These are phyloP conservation scores for Galerucella nymphaeae DNA, from an alignment of 2,888 invertebrate species.

Conservation along the genomic window DNA sequence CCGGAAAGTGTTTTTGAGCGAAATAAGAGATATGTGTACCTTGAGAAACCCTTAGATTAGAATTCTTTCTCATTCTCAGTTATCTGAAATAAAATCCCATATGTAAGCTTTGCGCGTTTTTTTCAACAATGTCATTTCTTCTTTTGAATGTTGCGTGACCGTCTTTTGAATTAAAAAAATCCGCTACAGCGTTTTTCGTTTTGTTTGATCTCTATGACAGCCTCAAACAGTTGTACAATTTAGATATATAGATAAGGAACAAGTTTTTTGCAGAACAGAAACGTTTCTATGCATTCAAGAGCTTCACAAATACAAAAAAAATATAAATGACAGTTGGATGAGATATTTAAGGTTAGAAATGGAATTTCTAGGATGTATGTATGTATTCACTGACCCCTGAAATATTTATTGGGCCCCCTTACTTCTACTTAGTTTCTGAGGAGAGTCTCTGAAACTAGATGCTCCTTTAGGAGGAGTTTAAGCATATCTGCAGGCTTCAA, in stretches of 20 bases:
- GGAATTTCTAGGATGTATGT: too few relatives aligned
- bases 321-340: too few relatives aligned
- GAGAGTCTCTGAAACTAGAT: too few relatives aligned
- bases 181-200: conserved; percentile 16
- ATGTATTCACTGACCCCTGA: too few relatives aligned
- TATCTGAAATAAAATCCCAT: conserved; percentile 38
- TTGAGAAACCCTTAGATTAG: conserved; percentile 20
- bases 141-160: conserved; percentile 40
- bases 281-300: conserved; percentile 7
- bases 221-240: conserved; percentile 24
- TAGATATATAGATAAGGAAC: conserved; percentile 26
- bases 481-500: too few relatives aligned
- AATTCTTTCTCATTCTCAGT: conserved; percentile 26
- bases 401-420: too few relatives aligned
- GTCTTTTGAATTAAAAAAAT: conserved; percentile 12
- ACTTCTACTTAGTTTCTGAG: too few relatives aligned
- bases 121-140: conserved; percentile 42
- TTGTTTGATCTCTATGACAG: conserved; percentile 16
- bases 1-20: background rate
- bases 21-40: too few relatives aligned
- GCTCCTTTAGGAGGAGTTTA: too few relatives aligned
- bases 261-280: background rate
- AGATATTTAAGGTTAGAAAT: background rate
- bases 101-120: conserved; percentile 40
- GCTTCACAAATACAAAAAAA: too few relatives aligned